Conservation (phyloP, 2,797 vertebrate genomes). For the Linurgus olivaceus region DNA sequence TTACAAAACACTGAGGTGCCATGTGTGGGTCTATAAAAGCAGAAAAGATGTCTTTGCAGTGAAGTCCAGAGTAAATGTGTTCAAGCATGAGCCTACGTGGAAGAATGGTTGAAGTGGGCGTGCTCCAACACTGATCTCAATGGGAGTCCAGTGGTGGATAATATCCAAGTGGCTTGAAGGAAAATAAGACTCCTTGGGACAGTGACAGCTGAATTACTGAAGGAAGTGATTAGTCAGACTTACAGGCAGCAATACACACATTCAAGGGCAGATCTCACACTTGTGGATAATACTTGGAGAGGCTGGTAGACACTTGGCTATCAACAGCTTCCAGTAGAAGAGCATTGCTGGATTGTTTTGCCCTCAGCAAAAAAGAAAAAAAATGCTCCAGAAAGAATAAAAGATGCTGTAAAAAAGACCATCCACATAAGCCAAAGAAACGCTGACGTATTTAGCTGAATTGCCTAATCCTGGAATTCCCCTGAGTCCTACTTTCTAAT, state of each 20-base stretch:
- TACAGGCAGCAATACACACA: background rate
- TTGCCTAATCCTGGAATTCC: background rate
- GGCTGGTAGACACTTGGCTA: background rate
- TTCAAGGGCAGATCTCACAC: background rate
- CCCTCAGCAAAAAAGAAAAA: background rate
- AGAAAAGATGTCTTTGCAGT: background rate
- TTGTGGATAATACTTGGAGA: background rate
- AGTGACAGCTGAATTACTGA: background rate
- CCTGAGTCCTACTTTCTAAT: background rate
- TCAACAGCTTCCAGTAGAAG: background rate
- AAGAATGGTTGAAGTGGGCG: background rate
- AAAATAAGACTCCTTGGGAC: background rate
- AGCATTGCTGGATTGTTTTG: background rate
- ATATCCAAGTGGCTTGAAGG: background rate
- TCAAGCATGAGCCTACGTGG: accelerated
- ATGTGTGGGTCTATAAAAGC: background rate
- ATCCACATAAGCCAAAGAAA: background rate
- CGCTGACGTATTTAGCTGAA: background rate
- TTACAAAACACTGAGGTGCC: background rate
- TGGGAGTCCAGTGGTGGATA: background rate
- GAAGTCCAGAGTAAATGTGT: background rate
- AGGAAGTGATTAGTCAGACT: background rate
- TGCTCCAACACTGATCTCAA: background rate
- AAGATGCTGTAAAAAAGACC: background rate
- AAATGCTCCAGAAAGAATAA: background rate